These are phyloP conservation scores for Tuberolachnus salignus DNA, from an alignment of 2,888 invertebrate genomes.

Conservation along the genomic window DNA sequence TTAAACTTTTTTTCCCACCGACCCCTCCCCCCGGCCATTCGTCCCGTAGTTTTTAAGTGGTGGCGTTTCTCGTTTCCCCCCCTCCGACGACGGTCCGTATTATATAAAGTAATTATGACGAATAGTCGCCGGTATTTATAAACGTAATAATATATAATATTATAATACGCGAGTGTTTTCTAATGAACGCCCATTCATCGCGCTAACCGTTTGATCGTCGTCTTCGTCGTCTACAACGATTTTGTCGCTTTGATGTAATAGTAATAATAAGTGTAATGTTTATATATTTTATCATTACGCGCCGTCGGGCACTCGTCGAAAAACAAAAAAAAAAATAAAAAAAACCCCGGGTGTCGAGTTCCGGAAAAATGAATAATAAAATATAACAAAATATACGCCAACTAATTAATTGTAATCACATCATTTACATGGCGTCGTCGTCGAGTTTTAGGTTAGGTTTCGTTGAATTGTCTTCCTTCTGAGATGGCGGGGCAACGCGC, in stretches of 20 bases:
- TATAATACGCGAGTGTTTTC: conserved; percentile 21
- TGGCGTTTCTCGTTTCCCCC: conserved; percentile 8
- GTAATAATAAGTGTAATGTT: background rate
- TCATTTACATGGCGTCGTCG: too few species aligned
- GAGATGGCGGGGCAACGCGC: too few species aligned
- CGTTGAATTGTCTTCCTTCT: too few species aligned
- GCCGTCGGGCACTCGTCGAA: background rate
- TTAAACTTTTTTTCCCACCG: background rate
- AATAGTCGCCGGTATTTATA: background rate
- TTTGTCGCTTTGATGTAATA: background rate
- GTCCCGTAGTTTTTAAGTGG: conserved; percentile 2
- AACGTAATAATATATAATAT: background rate
- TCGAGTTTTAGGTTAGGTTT: too few species aligned
- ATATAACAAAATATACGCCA: too few species aligned
- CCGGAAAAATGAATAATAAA: too few species aligned
- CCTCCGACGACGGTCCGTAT: background rate
- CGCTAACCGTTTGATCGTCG: conserved; percentile 44
- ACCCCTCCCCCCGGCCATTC: background rate
- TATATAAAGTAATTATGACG: conserved; percentile 46
- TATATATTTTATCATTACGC: background rate
- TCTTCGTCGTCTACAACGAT: background rate
- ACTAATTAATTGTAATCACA: too few species aligned
- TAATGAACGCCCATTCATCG: conserved; percentile 39
- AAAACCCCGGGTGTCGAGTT: background rate
- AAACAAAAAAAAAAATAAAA: too few species aligned